Base-by-base conservation (phyloP, 2,797 vertebrate species). In the Danio albolineatus region DNA sequence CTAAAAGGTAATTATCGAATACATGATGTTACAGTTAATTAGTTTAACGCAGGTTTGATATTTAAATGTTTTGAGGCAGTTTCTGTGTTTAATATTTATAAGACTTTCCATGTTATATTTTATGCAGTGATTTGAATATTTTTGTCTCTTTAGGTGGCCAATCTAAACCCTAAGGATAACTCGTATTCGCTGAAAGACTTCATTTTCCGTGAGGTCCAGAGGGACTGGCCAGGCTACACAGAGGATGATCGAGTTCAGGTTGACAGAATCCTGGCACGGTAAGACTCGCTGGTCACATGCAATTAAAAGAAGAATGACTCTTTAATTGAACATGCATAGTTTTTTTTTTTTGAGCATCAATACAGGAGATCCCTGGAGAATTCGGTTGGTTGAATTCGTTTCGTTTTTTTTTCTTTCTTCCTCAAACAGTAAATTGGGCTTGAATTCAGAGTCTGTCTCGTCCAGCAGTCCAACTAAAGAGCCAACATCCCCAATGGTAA, bases 171-270 rank as follows among this genome's bases (percentile, higher is more conserved):
- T 80, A 97, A 96, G 92, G 96, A 98, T 87, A 97, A 97, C 86
- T 93, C 95, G 0, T 98, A 96, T 74, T 92, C 92, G 3, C 85
- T 98, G 87, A 99, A 96, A 90, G 95, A 96, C 85, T 97, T 94
- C 87, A 81, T 96, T 10, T 98, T 93, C 90, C 95, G 96, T 71
- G 95, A 97, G 2, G 86, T 98, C 82, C 95, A 95, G 13, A 93
- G 92, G 77, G 94, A 97, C 76, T 98, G 97, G 96, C 96, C 95
- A 13, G 96, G 96, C 44, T 99, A 98, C 88, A 94, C 59, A 61
- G 95, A 98, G 73, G 89, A 86, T 56, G 96, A 98, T 17, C 95
- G 93, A 74, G 83, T 91, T 70, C 92, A 95, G 78, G 82, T 97
- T 86, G 94, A 96, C 66, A 85, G 92, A 71, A 91, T 95, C 82